Evolutionary conservation across 2,113 vertebrate genomes (phyloP).

Genomic region (Falcunculus frontatus): DNA sequence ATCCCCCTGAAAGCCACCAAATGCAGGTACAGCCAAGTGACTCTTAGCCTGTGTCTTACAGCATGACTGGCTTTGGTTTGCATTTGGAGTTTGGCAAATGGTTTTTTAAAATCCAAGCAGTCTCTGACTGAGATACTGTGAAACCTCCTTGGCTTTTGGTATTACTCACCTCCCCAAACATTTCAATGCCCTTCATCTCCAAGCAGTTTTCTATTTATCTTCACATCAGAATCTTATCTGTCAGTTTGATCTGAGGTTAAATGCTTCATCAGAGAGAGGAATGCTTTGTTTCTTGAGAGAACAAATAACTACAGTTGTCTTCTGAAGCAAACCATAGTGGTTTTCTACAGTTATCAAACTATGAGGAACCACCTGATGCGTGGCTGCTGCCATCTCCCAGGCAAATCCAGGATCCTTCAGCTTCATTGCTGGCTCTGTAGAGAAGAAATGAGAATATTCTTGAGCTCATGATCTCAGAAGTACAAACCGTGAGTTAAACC

Average conservation of each 20-base stretch:
- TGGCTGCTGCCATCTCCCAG: background rate
- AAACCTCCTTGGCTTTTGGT: background rate
- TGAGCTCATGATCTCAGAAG: background rate
- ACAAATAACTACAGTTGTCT: background rate
- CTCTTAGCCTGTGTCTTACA: background rate
- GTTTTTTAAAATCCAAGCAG: background rate
- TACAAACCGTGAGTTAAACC: background rate
- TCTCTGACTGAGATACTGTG: background rate
- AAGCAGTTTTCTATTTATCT: background rate
- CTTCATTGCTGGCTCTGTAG: background rate
- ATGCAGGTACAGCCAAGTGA: background rate
- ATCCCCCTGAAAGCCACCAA: background rate
- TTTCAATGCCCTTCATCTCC: background rate
- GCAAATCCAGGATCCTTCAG: background rate
- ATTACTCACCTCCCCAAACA: background rate
- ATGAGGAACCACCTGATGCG: background rate
- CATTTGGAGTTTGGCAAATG: background rate
- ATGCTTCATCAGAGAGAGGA: background rate
- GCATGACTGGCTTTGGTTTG: background rate
- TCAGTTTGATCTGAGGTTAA: constrained; percentile 1
- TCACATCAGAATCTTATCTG: background rate
- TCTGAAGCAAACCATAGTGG: background rate
- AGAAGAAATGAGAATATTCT: background rate
- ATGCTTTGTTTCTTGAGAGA: constrained; percentile 24
- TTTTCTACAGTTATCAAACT: background rate